These are phyloP conservation scores for Clivina fossor DNA, from an alignment of 2,888 invertebrate genomes.

Conservation along the genomic window DNA sequence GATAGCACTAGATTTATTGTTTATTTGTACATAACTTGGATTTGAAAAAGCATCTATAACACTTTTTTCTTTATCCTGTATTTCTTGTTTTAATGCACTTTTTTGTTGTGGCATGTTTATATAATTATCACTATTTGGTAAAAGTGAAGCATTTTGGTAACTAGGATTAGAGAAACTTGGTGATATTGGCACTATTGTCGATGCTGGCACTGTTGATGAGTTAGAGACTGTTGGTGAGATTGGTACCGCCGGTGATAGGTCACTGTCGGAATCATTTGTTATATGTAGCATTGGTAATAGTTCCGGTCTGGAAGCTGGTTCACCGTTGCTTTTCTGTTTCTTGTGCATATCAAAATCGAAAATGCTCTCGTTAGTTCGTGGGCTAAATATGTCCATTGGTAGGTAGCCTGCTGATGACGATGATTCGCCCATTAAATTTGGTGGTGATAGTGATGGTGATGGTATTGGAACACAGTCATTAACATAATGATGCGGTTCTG, in stretches of 20 bases:
- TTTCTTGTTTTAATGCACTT: slow-evolving; percentile 46
- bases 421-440: slow-evolving; percentile 51
- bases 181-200: too few relatives aligned
- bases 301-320: slow-evolving; percentile 50
- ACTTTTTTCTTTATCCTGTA: too few relatives aligned
- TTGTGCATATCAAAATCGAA: slow-evolving; percentile 58
- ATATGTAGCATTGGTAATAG: slow-evolving; percentile 59
- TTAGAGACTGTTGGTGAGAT: too few relatives aligned
- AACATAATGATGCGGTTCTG: slow-evolving; percentile 59
- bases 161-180: slow-evolving; percentile 52
- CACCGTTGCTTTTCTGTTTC: slow-evolving; percentile 40
- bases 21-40: slow-evolving; percentile 25
- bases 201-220: too few relatives aligned
- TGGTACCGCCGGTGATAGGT: slow-evolving; percentile 40
- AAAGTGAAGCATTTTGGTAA: slow-evolving; percentile 48
- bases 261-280: slow-evolving; percentile 48
- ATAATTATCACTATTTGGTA: slow-evolving; percentile 55
- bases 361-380: slow-evolving; percentile 52
- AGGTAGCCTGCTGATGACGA: slow-evolving; percentile 66
- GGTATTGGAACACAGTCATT: slow-evolving; percentile 41
- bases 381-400: slow-evolving; percentile 65
- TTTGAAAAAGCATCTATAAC: slow-evolving; percentile 19
- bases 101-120: slow-evolving; percentile 59
- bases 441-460: slow-evolving; percentile 50
- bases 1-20: slow-evolving; percentile 35